These are phyloP conservation scores for Pristionchus japonicus DNA, from an alignment of 2,888 invertebrate genomes.

Conservation along the genomic window DNA sequence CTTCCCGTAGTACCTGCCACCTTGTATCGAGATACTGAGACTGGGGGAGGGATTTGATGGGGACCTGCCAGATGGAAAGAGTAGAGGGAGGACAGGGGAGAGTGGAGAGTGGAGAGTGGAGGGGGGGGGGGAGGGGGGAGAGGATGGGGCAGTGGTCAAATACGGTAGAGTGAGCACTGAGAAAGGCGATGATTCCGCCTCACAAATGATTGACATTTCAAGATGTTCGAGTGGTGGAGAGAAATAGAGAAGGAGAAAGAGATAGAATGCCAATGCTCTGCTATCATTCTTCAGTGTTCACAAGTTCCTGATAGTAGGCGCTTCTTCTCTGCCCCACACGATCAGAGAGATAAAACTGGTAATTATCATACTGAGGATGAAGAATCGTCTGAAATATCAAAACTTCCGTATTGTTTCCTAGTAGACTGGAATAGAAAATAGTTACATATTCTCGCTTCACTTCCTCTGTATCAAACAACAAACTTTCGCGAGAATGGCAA, in stretches of 20 bases:
- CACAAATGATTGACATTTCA: slow-evolving; percentile 31
- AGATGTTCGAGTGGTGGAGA: background rate
- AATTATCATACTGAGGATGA: background rate
- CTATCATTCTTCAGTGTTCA: background rate
- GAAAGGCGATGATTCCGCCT: slow-evolving; percentile 17
- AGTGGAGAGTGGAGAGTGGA: too few species aligned
- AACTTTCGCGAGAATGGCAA: background rate
- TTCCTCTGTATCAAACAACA: background rate
- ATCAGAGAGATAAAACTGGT: background rate
- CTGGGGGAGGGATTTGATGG: background rate
- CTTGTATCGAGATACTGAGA: background rate
- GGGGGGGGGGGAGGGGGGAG: background rate
- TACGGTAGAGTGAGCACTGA: slow-evolving; percentile 36
- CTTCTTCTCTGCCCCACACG: background rate
- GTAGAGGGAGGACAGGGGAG: background rate
- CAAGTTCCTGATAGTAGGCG: background rate
- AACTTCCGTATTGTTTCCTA: background rate
- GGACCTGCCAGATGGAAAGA: background rate
- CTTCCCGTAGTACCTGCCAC: background rate
- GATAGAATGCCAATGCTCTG: background rate
- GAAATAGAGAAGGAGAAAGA: background rate
- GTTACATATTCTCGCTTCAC: background rate
- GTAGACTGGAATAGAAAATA: background rate
- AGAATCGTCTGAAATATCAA: background rate
- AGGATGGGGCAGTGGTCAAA: background rate